Percentiles rank a stretch among this genome's conserved stretches.
Conservation (phyloP, 2,797 vertebrate species). For the Philypnodon macrostomus region DNA sequence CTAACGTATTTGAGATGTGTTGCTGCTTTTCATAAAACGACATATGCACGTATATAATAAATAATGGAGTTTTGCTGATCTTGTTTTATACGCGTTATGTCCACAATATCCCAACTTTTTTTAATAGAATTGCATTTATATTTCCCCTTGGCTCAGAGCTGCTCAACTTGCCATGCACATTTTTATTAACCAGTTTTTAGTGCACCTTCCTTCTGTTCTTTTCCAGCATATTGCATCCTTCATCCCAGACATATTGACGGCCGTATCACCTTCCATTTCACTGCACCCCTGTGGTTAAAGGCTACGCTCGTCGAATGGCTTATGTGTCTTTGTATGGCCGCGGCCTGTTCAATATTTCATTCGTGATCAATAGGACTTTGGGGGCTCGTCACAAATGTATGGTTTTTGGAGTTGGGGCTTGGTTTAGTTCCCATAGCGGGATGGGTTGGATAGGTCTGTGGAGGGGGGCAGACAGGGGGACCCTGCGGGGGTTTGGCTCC, state of each 20-base stretch:
- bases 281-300: constrained; percentile 64
- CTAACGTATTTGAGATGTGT: not conserved
- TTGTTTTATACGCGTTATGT: too few relatives aligned
- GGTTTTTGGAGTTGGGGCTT: not conserved
- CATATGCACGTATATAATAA: too few relatives aligned
- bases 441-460: too few relatives aligned
- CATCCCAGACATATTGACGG: constrained; percentile 69
- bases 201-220: constrained; percentile 37
- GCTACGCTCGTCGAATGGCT: constrained; percentile 37
- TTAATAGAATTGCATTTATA: not conserved
- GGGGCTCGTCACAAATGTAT: constrained; percentile 12
- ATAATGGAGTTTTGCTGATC: too few relatives aligned
- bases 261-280: constrained; percentile 70
- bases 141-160: constrained; percentile 28
- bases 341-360: constrained; percentile 42
- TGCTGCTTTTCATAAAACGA: not conserved
- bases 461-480: constrained; percentile 38
- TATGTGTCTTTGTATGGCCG: constrained; percentile 45
- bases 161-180: constrained; percentile 29
- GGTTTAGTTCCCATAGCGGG: constrained; percentile 48
- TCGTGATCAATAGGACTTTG: constrained; percentile 48
- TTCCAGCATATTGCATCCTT: constrained; percentile 51
- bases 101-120: too few relatives aligned
- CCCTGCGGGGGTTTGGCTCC: constrained; percentile 73
- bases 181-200: constrained; percentile 54